A percentile compares a stretch with the other conserved stretches of the same genome.
Conservation (phyloP, 2,797 vertebrate genomes). For the Podarcis lilfordi region DNA sequence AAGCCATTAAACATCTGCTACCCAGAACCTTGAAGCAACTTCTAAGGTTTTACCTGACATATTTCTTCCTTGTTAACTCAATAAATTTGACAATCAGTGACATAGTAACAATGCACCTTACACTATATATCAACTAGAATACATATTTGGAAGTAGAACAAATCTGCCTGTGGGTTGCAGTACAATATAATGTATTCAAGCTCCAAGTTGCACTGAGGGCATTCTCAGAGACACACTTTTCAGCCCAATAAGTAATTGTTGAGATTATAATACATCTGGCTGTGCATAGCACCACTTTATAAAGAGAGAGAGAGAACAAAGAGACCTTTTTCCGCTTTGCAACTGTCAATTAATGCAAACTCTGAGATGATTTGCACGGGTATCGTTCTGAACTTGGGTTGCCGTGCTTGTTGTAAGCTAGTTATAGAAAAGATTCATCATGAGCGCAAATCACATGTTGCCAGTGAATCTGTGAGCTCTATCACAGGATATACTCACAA, state of each 20-base stretch:
- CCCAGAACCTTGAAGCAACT: background rate
- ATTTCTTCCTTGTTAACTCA: conserved; percentile 39
- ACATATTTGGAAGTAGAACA: background rate
- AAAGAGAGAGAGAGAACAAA: background rate
- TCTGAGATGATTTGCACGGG: background rate
- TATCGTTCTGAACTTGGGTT: background rate
- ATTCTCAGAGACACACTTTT: background rate
- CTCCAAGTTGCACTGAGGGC: background rate
- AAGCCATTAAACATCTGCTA: conserved; percentile 12
- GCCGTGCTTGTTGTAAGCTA: background rate
- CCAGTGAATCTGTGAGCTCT: background rate
- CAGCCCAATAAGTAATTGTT: background rate
- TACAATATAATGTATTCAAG: conserved; percentile 16
- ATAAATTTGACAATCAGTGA: conserved; percentile 2
- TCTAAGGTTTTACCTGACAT: background rate
- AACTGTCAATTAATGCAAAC: background rate
- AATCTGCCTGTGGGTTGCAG: background rate
- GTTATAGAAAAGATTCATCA: background rate
- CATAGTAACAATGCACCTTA: conserved; percentile 10
- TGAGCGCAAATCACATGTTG: background rate
- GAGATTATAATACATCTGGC: conserved; percentile 18
- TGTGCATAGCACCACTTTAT: background rate
- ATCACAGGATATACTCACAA: background rate
- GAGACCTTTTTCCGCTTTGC: background rate
- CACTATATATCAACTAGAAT: background rate